Conservation (phyloP, 2,888 invertebrate genomes). For the Cartodere bifasciata region DNA sequence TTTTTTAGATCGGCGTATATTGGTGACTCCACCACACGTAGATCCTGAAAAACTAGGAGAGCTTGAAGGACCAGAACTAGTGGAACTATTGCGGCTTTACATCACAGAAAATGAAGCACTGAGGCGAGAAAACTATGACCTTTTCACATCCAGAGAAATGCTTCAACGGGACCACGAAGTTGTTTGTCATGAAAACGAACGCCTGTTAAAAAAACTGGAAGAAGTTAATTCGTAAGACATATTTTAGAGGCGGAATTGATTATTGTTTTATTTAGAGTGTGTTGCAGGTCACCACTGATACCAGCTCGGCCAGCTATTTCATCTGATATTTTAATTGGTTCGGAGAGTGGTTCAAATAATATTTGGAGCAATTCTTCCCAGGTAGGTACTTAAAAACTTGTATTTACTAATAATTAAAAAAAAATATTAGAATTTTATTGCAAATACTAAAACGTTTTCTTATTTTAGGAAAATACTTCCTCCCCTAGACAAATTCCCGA, state of each 20-base stretch:
- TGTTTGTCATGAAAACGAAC: conserved; percentile 82
- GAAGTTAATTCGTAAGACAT: conserved; percentile 71
- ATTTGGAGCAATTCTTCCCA: conserved; percentile 66
- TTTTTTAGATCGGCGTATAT: too few relatives aligned
- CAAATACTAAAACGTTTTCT: too few relatives aligned
- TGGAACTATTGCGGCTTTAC: conserved; percentile 74
- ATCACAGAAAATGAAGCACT: conserved; percentile 69
- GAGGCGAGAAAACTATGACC: conserved; percentile 73
- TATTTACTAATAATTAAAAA: too few relatives aligned
- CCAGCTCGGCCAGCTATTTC: conserved; percentile 64
- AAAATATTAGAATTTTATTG: too few relatives aligned
- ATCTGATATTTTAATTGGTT: conserved; percentile 32
- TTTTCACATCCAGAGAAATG: conserved; percentile 67
- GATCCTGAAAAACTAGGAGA: conserved; percentile 62
- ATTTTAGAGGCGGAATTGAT: conserved; percentile 7
- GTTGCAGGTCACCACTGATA: conserved; percentile 71
- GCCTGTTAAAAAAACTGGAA: conserved; percentile 74
- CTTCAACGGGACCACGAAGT: conserved; percentile 80
- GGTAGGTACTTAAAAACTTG: conserved; percentile 5
- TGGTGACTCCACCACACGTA: conserved; percentile 44
- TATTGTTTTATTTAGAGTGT: conserved; percentile 45
- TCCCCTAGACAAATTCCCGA: conserved; percentile 40
- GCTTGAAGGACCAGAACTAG: conserved; percentile 65
- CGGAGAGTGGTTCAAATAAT: conserved; percentile 35
- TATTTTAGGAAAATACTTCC: conserved; percentile 12